Evolutionary conservation across 2,797 vertebrate genomes (phyloP).

Genomic region (Chaetodon trifasciatus): DNA sequence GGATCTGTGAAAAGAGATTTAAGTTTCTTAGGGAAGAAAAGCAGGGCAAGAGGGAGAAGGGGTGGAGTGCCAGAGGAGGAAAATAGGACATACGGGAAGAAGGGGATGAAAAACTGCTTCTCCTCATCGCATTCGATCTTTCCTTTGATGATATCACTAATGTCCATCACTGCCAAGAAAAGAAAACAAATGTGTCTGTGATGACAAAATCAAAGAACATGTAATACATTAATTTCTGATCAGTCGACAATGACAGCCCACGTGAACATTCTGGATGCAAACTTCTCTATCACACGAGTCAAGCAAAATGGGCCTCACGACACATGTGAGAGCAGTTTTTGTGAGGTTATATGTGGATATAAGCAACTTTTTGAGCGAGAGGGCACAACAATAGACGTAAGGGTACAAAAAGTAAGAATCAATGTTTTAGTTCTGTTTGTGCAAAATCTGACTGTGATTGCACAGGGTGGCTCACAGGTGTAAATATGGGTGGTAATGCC

Average conservation of each 20-base stretch:
- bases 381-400: slow-evolving; percentile 4
- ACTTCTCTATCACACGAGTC: neutral
- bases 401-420: neutral
- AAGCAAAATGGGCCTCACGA: neutral
- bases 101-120: slow-evolving; percentile 98
- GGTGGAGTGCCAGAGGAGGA: neutral
- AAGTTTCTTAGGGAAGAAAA: neutral
- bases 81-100: slow-evolving; percentile 90
- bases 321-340: slow-evolving; percentile 1
- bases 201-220: slow-evolving; percentile 40
- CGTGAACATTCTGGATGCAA: neutral
- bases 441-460: slow-evolving; percentile 23
- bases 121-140: slow-evolving; percentile 96
- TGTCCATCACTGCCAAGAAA: slow-evolving; percentile 94
- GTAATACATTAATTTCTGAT: neutral
- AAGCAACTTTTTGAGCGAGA: neutral
- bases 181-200: slow-evolving; percentile 49
- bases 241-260: slow-evolving; percentile 8
- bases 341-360: slow-evolving; percentile 9
- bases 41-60: neutral
- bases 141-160: slow-evolving; percentile 97
- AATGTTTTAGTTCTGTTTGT: slow-evolving; percentile 48
- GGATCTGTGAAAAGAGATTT: neutral
- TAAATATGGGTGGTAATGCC: slow-evolving; percentile 24
- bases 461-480: slow-evolving; percentile 1